Percentiles rank a stretch among this genome's conserved stretches.
Evolutionary conservation across 2,888 invertebrate species (phyloP).

Genomic region (Apamea anceps): DNA sequence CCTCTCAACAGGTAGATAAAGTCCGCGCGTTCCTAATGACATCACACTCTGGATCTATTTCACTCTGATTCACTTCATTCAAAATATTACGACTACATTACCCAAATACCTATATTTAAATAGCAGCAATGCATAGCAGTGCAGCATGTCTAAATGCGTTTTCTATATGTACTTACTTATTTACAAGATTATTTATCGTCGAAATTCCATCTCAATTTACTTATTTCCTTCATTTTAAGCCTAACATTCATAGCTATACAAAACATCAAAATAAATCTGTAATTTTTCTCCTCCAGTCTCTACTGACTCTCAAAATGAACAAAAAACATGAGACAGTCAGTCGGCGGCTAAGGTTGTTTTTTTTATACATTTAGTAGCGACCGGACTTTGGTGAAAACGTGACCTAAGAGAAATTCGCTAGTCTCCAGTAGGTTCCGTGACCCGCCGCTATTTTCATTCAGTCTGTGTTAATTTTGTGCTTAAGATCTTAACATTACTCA

Average conservation of each 20-base stretch:
- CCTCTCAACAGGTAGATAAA: slow-evolving; percentile 86
- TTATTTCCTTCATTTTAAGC: background rate
- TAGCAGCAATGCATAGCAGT: slow-evolving; percentile 16
- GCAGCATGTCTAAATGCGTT: slow-evolving; percentile 2
- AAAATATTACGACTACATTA: slow-evolving; percentile 74
- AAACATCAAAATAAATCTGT: background rate
- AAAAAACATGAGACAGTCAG: background rate
- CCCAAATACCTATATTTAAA: slow-evolving; percentile 32
- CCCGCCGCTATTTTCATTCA: background rate
- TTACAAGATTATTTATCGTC: background rate
- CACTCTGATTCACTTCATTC: slow-evolving; percentile 85
- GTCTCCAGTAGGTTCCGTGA: background rate
- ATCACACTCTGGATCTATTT: slow-evolving; percentile 79
- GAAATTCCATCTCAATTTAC: background rate
- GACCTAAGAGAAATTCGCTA: background rate
- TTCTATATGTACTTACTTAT: background rate
- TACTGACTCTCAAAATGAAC: background rate
- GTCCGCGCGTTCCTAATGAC: slow-evolving; percentile 81
- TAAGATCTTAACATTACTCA: background rate
- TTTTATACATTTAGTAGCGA: background rate
- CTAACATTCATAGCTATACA: too few species aligned
- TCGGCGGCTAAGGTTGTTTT: background rate
- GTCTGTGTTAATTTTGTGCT: background rate
- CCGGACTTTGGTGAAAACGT: too few species aligned
- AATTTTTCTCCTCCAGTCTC: background rate